A percentile compares a stretch with the other conserved stretches of the same genome.
These are phyloP conservation scores for Turdus rufiventris DNA, from an alignment of 2,113 vertebrate genomes.

Conservation along the genomic window DNA sequence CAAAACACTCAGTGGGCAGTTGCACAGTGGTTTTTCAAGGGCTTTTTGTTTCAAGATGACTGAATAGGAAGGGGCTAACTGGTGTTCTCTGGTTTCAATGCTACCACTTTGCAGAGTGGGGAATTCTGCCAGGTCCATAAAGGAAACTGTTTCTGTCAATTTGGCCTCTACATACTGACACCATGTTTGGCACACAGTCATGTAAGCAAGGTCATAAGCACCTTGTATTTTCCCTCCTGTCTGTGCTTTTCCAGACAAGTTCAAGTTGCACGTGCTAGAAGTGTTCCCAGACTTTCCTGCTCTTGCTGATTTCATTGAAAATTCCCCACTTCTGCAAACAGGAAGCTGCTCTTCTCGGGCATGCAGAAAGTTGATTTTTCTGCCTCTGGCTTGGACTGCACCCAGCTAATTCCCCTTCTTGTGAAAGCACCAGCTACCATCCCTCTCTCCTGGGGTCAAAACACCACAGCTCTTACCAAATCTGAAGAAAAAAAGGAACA, in stretches of 20 bases:
- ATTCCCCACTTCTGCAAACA: background rate
- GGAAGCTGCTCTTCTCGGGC: background rate
- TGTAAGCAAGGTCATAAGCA: background rate
- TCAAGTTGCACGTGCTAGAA: background rate
- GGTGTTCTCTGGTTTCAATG: background rate
- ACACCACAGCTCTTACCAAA: background rate
- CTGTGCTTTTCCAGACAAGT: background rate
- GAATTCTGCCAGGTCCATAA: background rate
- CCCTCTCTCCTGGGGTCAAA: background rate
- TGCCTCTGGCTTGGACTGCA: background rate
- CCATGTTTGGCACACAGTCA: background rate
- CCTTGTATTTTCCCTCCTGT: background rate
- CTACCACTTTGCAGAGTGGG: background rate
- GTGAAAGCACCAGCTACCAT: background rate
- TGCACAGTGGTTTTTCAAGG: background rate
- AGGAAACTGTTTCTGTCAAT: background rate
- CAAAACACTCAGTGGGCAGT: background rate
- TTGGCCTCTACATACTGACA: background rate
- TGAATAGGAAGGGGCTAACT: background rate
- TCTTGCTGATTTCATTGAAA: background rate
- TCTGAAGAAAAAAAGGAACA: background rate
- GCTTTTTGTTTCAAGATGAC: background rate
- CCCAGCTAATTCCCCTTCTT: background rate
- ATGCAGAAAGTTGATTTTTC: background rate
- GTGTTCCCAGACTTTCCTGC: background rate